A percentile compares a stretch with the other conserved stretches of the same genome.
phyloP scores from a whole-genome alignment of 1,140 invertebrate species.

The Sinella curviseta region DNA sequence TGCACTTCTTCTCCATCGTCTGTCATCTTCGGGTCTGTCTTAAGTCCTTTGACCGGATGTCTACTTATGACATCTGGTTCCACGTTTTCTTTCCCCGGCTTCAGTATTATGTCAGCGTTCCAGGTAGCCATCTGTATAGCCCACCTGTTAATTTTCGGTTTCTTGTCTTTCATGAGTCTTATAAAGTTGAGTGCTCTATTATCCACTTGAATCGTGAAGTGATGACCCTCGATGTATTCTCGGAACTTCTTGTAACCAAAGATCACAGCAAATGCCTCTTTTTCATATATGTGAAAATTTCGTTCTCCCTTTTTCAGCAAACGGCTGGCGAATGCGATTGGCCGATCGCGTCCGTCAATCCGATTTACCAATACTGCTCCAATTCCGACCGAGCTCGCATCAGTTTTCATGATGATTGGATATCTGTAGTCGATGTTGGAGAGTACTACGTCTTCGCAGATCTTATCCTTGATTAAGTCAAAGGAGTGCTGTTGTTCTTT shows the following conservation, averaged over 20 bases:
- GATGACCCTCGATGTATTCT: constrained; percentile 57
- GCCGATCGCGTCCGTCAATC: constrained; percentile 48
- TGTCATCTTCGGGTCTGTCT: not conserved
- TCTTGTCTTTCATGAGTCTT: constrained; percentile 54
- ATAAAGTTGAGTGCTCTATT: constrained; percentile 58
- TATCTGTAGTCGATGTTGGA: constrained; percentile 47
- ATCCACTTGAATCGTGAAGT: constrained; percentile 60
- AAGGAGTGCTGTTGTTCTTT: constrained; percentile 46
- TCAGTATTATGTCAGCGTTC: constrained; percentile 55
- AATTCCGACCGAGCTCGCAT: constrained; percentile 49
- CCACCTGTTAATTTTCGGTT: constrained; percentile 57
- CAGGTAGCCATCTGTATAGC: constrained; percentile 57
- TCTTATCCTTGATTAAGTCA: constrained; percentile 35
- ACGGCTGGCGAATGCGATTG: constrained; percentile 56
- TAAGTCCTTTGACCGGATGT: constrained; percentile 24
- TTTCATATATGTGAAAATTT: constrained; percentile 57
- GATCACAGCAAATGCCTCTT: constrained; percentile 60
- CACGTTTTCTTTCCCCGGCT: constrained; percentile 38
- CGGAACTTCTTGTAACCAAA: constrained; percentile 57
- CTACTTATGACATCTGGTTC: not conserved
- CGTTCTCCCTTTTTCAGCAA: constrained; percentile 54
- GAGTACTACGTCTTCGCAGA: constrained; percentile 39
- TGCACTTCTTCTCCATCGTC: not conserved
- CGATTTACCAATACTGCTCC: constrained; percentile 51
- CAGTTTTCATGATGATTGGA: constrained; percentile 51